phyloP scores from a whole-genome alignment of 2,113 vertebrate genomes.

The Muscicapa adusta region DNA sequence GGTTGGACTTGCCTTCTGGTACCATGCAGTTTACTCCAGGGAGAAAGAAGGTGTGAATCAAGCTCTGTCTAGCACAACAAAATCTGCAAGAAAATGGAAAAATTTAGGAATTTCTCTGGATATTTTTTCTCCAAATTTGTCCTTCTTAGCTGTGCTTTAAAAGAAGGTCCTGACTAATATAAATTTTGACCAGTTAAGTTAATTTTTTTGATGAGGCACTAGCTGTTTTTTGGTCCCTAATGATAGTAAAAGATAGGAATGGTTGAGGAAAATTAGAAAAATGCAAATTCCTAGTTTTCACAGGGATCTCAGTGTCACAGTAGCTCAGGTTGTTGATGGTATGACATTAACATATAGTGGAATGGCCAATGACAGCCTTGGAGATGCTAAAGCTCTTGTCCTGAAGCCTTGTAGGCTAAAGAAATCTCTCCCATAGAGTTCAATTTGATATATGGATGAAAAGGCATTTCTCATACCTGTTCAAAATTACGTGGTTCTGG shows the following conservation, averaged over 20 bases:
- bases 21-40: neutral
- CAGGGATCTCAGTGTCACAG: neutral
- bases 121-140: neutral
- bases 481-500: neutral
- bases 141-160: neutral
- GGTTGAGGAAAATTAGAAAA: neutral
- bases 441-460: neutral
- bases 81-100: neutral
- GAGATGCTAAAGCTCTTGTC: neutral
- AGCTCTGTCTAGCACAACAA: neutral
- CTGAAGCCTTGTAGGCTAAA: neutral
- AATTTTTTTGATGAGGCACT: neutral
- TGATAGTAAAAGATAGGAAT: neutral
- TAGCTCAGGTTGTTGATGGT: neutral
- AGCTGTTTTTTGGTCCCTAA: neutral
- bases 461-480: neutral
- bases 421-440: neutral
- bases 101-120: neutral
- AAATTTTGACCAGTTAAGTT: neutral
- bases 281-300: neutral
- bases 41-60: neutral
- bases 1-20: neutral
- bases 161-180: neutral
- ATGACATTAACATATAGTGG: too few species aligned
- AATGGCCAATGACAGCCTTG: neutral